phyloP scores from a whole-genome alignment of 2,797 vertebrate species.

The Pterois miles region DNA sequence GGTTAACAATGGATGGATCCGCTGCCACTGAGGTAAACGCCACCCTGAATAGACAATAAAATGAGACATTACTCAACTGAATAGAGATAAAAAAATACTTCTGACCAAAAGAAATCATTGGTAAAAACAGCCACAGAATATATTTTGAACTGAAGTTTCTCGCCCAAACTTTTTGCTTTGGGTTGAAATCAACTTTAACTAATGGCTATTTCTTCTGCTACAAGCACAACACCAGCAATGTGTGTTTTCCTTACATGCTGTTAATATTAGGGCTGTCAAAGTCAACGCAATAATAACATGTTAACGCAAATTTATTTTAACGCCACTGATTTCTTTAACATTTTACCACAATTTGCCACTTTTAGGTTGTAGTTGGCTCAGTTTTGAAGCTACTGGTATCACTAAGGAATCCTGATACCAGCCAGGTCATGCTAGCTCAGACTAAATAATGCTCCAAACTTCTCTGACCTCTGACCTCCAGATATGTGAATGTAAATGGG shows the following conservation, averaged over 20 bases:
- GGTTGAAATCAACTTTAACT: background rate
- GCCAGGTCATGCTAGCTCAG: no score
- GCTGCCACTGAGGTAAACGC: constrained; percentile 91
- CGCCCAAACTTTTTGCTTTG: background rate
- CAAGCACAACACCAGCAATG: background rate
- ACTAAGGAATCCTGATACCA: no score
- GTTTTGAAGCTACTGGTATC: no score
- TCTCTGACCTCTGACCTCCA: no score
- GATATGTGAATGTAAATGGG: no score
- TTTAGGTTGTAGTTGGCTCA: no score
- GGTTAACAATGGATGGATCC: constrained; percentile 91
- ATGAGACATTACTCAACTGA: background rate
- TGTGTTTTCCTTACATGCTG: background rate
- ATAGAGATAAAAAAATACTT: background rate
- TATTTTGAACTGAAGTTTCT: background rate
- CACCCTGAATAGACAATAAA: constrained; percentile 80
- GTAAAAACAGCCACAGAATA: background rate
- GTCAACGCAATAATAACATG: no score
- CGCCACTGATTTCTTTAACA: no score
- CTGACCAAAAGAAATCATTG: background rate
- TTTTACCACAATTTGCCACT: no score
- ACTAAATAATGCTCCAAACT: no score
- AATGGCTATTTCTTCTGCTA: background rate
- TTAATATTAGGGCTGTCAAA: no score
- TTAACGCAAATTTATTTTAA: no score